These are phyloP conservation scores for Notodonta ziczac DNA, from an alignment of 2,888 invertebrate genomes.

Conservation along the genomic window DNA sequence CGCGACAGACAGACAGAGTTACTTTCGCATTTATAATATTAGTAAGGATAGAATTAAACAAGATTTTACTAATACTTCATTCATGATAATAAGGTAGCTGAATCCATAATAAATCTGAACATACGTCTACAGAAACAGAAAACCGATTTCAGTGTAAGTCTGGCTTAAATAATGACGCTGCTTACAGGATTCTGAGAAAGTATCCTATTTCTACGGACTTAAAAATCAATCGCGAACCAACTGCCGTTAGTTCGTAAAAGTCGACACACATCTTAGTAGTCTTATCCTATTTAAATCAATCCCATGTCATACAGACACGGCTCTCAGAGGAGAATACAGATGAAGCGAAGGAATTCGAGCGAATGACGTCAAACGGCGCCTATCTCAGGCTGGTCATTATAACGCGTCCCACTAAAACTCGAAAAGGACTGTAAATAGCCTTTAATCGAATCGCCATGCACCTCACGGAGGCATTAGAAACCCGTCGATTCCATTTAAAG, in stretches of 20 bases:
- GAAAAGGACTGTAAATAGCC: slow-evolving; percentile 22
- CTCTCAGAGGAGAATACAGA: slow-evolving; percentile 2
- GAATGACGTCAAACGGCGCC: slow-evolving; percentile 12
- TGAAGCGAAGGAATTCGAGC: slow-evolving; percentile 1
- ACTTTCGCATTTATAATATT: no score
- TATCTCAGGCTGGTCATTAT: slow-evolving; percentile 11
- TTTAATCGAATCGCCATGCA: slow-evolving; percentile 23
- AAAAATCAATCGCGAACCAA: no score
- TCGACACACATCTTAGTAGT: slow-evolving; percentile 13
- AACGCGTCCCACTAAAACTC: slow-evolving; percentile 13
- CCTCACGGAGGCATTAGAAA: slow-evolving; percentile 17
- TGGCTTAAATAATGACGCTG: no score
- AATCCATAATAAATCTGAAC: no score
- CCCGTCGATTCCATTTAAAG: slow-evolving; percentile 30
- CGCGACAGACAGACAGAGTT: no score
- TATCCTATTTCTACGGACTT: no score
- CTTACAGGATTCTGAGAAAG: no score
- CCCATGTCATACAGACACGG: slow-evolving; percentile 4
- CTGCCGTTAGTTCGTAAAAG: background rate
- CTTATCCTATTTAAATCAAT: slow-evolving; percentile 7
- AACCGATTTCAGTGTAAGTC: no score
- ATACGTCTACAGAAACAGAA: no score
- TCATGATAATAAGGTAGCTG: no score
- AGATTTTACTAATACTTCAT: no score
- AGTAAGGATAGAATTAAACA: no score